Evolutionary conservation across 2,888 invertebrate species (phyloP).

Genomic region (Cetonia aurata): DNA sequence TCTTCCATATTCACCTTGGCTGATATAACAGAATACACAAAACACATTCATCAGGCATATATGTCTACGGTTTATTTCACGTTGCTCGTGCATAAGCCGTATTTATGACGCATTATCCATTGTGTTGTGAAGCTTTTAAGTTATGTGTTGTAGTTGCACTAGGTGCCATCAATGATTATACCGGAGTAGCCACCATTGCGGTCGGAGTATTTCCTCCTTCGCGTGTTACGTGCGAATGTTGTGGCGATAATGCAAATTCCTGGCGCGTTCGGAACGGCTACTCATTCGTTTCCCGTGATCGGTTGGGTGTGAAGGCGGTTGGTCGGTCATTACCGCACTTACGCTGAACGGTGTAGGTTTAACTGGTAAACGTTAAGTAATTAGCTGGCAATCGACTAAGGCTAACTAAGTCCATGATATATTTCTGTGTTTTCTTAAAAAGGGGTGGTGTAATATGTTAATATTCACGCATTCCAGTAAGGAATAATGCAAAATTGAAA

Average conservation of each 20-base stretch:
- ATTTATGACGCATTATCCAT: conserved; percentile 17
- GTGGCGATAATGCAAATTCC: conserved; percentile 38
- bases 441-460: no score
- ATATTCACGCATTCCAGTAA: no score
- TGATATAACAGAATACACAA: no score
- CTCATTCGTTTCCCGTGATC: conserved; percentile 18
- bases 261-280: conserved; percentile 11
- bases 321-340: conserved; percentile 7
- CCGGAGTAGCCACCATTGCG: neutral
- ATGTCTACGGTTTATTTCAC: conserved; percentile 5
- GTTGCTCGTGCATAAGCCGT: conserved; percentile 28
- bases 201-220: conserved; percentile 32
- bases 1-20: no score
- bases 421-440: no score
- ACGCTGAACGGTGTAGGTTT: neutral
- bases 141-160: conserved; percentile 7
- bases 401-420: no score
- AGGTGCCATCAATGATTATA: neutral
- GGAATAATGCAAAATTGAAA: no score
- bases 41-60: neutral
- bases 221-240: conserved; percentile 27
- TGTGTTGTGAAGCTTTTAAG: conserved; percentile 14
- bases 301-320: conserved; percentile 2
- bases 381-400: neutral
- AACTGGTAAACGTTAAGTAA: conserved; percentile 4